A percentile compares a stretch with the other conserved stretches of the same genome.
Evolutionary conservation across 2,888 invertebrate genomes (phyloP).

Genomic region (Minunthozetes semirufus): DNA sequence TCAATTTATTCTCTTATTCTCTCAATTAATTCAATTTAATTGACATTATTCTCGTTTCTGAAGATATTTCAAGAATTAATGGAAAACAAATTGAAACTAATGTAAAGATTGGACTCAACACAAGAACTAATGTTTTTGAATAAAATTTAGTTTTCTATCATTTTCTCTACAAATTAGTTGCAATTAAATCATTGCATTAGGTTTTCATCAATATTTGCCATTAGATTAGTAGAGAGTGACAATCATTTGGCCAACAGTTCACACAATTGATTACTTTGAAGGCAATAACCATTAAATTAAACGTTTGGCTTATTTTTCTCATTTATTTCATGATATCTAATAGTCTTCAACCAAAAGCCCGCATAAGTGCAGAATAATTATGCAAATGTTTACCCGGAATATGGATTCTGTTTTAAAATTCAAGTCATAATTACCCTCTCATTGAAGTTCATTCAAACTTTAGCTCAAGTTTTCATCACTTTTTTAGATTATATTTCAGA

Average conservation of each 20-base stretch:
- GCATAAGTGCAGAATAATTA: slow-evolving; percentile 22
- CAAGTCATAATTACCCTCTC: slow-evolving; percentile 11
- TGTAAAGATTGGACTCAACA: background rate
- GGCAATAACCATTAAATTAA: slow-evolving; percentile 24
- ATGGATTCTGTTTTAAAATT: background rate
- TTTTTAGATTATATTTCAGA: background rate
- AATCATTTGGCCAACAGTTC: slow-evolving; percentile 2
- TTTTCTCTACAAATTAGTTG: background rate
- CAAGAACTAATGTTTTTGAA: background rate
- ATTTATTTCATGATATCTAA: background rate
- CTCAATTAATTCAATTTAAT: no score
- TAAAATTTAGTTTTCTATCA: background rate
- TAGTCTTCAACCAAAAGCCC: background rate
- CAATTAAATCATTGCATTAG: slow-evolving; percentile 13
- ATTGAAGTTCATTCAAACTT: background rate
- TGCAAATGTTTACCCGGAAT: background rate
- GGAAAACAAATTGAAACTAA: background rate
- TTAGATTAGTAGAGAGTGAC: no score
- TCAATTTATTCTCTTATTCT: no score
- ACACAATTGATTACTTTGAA: slow-evolving; percentile 13
- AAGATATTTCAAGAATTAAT: background rate
- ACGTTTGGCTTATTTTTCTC: slow-evolving; percentile 3
- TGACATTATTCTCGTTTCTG: background rate
- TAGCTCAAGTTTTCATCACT: background rate
- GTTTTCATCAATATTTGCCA: background rate